phyloP scores from a whole-genome alignment of 2,797 vertebrate genomes.

The Hyperoplus lanceolatus region DNA sequence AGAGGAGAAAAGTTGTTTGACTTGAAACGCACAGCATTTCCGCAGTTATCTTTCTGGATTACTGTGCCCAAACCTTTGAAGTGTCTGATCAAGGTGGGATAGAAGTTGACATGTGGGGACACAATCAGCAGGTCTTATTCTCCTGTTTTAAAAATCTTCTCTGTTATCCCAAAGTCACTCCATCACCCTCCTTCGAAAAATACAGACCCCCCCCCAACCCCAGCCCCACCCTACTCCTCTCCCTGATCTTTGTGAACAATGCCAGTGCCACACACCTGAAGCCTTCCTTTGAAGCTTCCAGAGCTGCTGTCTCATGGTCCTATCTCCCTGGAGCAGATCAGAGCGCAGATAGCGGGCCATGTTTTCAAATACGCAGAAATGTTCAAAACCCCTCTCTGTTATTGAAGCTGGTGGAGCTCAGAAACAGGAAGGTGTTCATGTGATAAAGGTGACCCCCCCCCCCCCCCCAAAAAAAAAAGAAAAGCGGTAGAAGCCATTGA shows the following conservation, averaged over 20 bases:
- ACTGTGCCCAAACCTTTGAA: slow-evolving; percentile 10
- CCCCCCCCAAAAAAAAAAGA: slow-evolving; percentile 20
- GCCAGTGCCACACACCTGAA: slow-evolving; percentile 65
- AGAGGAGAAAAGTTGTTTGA: slow-evolving; percentile 6
- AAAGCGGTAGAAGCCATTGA: slow-evolving; percentile 46
- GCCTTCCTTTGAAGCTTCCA: slow-evolving; percentile 74
- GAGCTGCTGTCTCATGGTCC: slow-evolving; percentile 51
- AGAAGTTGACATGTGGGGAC: slow-evolving; percentile 55
- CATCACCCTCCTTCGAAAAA: slow-evolving; percentile 19
- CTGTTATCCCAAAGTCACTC: slow-evolving; percentile 51
- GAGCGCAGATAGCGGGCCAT: slow-evolving; percentile 55
- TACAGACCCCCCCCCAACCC: slow-evolving; percentile 21
- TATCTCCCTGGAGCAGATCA: slow-evolving; percentile 61
- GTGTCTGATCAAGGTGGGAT: slow-evolving; percentile 45
- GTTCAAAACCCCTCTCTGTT: slow-evolving; percentile 51
- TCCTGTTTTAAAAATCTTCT: slow-evolving; percentile 35
- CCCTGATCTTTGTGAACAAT: slow-evolving; percentile 63
- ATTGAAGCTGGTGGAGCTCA: slow-evolving; percentile 58
- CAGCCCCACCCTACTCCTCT: slow-evolving; percentile 10
- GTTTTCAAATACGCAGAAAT: slow-evolving; percentile 58
- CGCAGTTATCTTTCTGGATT: slow-evolving; percentile 27
- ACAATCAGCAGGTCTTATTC: slow-evolving; percentile 54
- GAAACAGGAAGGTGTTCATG: slow-evolving; percentile 67
- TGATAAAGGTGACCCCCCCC: slow-evolving; percentile 66
- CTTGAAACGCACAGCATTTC: slow-evolving; percentile 4